Evolutionary conservation across 2,888 invertebrate genomes (phyloP).

Genomic region (Mimachlamys varia): DNA sequence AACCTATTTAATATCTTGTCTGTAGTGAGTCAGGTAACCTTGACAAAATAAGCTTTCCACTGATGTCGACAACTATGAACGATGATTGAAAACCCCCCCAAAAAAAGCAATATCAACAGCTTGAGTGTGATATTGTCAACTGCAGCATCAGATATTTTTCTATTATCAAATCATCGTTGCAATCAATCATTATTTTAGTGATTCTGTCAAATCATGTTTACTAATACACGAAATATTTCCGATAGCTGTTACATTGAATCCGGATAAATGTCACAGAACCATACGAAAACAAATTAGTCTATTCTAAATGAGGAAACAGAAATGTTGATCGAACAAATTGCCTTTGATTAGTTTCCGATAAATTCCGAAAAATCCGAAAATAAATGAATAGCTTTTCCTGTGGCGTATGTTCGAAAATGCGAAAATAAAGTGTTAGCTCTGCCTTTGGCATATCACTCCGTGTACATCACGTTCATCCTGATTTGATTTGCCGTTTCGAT

Average conservation of each 20-base stretch:
- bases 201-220: not conserved
- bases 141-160: too few species aligned
- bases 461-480: not conserved
- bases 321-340: not conserved
- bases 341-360: not conserved
- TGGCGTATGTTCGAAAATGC: not conserved
- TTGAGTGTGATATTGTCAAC: too few species aligned
- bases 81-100: too few species aligned
- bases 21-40: too few species aligned
- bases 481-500: not conserved
- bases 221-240: too few species aligned
- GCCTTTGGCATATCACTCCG: not conserved
- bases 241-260: too few species aligned
- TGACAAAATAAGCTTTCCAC: too few species aligned
- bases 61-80: too few species aligned
- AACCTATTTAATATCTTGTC: too few species aligned
- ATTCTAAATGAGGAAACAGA: not conserved
- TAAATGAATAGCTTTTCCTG: not conserved
- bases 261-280: not conserved
- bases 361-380: not conserved
- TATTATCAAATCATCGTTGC: not conserved
- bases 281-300: not conserved
- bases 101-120: too few species aligned
- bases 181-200: not conserved
- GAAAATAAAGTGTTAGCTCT: not conserved